Evolutionary conservation across 2,113 vertebrate species (phyloP).

Genomic region (Sinocyclocheilus anshuiensis): DNA sequence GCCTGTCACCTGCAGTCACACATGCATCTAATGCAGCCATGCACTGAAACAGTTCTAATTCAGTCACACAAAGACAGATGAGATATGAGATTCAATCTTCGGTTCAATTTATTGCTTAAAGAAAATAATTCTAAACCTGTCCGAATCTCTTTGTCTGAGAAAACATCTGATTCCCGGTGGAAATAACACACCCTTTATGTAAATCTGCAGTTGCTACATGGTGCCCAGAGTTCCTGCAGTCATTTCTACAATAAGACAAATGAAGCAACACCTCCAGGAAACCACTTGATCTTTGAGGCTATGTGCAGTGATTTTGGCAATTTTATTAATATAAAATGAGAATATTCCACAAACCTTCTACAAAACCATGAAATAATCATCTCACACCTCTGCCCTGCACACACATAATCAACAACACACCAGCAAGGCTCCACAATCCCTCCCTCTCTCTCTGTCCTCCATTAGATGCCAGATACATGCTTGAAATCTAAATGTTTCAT

Average conservation of each 20-base stretch:
- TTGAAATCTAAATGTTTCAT: slow-evolving; percentile 25
- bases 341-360: neutral
- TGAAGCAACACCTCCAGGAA: neutral
- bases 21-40: neutral
- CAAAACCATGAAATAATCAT: neutral
- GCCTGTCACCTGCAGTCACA: slow-evolving; percentile 35
- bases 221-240: neutral
- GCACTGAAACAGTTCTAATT: neutral
- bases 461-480: neutral
- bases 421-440: neutral
- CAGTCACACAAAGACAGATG: neutral
- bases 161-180: neutral
- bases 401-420: neutral
- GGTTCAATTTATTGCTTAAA: slow-evolving; percentile 19
- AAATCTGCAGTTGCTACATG: neutral
- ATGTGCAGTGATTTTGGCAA: neutral
- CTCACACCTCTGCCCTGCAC: neutral
- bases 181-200: neutral
- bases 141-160: neutral
- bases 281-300: neutral
- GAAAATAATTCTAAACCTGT: slow-evolving; percentile 20
- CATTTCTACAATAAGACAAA: neutral
- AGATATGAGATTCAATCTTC: slow-evolving; percentile 15
- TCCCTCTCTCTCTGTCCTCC: neutral
- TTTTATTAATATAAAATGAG: neutral